A percentile compares a stretch with the other conserved stretches of the same genome.
phyloP scores from a whole-genome alignment of 2,888 invertebrate genomes.

The Dyspetes luteomarginatus region DNA sequence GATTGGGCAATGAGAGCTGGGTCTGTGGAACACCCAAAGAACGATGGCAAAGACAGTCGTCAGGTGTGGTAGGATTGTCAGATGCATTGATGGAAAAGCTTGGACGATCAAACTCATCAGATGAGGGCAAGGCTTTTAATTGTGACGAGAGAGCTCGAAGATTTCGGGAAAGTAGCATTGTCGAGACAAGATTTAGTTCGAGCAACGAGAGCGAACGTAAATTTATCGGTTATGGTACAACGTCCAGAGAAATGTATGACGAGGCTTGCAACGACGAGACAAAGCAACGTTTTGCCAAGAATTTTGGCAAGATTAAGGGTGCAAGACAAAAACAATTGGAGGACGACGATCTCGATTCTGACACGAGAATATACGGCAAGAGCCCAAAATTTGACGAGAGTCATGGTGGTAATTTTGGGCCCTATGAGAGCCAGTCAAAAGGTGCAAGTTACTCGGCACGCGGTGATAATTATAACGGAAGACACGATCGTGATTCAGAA shows the following conservation, averaged over 20 bases:
- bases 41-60: conserved; percentile 55
- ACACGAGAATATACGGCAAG: conserved; percentile 80
- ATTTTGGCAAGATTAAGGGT: conserved; percentile 76
- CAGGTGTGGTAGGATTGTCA: conserved; percentile 53
- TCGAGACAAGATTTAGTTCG: conserved; percentile 75
- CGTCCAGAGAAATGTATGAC: conserved; percentile 77
- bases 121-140: conserved; percentile 75
- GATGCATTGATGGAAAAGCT: conserved; percentile 62
- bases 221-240: conserved; percentile 69
- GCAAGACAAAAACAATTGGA: conserved; percentile 79
- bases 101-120: conserved; percentile 75
- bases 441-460: conserved; percentile 62
- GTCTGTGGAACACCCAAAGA: conserved; percentile 69
- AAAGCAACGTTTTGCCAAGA: conserved; percentile 70
- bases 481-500: conserved; percentile 47
- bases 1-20: conserved; percentile 66
- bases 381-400: conserved; percentile 82
- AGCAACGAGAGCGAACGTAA: conserved; percentile 79
- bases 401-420: conserved; percentile 70
- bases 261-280: conserved; percentile 70
- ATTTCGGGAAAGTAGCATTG: conserved; percentile 63
- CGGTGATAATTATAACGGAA: conserved; percentile 50
- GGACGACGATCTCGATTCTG: conserved; percentile 79
- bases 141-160: conserved; percentile 68
- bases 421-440: conserved; percentile 62